A percentile compares a stretch with the other conserved stretches of the same genome.
Evolutionary conservation across 2,113 vertebrate species (phyloP).

Genomic region (Hippocampus guttulatus): DNA sequence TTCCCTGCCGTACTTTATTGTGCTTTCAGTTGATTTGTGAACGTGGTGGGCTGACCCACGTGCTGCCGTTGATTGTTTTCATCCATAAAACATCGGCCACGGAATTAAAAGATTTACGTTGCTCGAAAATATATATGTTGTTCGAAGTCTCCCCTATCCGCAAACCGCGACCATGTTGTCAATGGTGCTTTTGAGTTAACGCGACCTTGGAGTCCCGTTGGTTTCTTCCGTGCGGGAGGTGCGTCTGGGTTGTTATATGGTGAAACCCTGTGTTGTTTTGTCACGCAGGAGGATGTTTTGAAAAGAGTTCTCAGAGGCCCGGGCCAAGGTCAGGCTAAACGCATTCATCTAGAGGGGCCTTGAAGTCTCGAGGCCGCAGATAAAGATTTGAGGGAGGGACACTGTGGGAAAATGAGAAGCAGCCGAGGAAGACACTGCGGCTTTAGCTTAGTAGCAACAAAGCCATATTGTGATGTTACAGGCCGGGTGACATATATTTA

Average conservation of each 20-base stretch:
- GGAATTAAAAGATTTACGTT: background rate
- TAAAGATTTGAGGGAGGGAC: constrained; percentile 40
- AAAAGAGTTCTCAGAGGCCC: constrained; percentile 41
- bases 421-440: constrained; percentile 29
- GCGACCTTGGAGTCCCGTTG: constrained; percentile 18
- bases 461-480: constrained; percentile 16
- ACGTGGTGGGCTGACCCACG: constrained; percentile 1
- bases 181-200: background rate
- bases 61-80: constrained; percentile 2
- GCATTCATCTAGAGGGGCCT: constrained; percentile 50
- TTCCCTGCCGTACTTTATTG: constrained; percentile 37
- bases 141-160: constrained; percentile 1
- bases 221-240: constrained; percentile 22
- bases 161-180: constrained; percentile 12
- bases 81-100: constrained; percentile 2
- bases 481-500: constrained; percentile 7
- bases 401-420: constrained; percentile 19
- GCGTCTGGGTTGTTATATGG: constrained; percentile 16
- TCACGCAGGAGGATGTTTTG: constrained; percentile 41
- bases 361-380: constrained; percentile 59
- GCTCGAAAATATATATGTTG: constrained; percentile 1
- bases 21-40: constrained; percentile 26
- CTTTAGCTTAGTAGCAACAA: background rate
- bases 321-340: constrained; percentile 54
- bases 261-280: constrained; percentile 31